phyloP scores from a whole-genome alignment of 2,888 invertebrate genomes.

The Tuberolachnus salignus region DNA sequence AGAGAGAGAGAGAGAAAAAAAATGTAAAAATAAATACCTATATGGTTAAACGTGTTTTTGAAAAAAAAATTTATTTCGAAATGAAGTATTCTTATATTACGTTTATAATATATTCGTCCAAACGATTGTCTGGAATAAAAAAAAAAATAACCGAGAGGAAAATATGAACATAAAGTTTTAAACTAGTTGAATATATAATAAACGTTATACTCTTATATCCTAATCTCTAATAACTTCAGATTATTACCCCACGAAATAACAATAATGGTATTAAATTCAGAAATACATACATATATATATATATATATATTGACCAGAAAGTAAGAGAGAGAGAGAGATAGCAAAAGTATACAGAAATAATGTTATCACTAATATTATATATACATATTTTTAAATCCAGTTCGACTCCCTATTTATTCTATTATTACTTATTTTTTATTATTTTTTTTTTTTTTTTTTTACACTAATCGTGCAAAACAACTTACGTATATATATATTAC shows the following conservation, averaged over 20 bases:
- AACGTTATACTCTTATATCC: no score
- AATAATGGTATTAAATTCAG: no score
- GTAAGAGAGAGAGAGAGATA: neutral
- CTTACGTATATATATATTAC: neutral
- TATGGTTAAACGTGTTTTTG: neutral
- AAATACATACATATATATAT: neutral
- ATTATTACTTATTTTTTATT: neutral
- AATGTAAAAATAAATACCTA: conserved; percentile 12
- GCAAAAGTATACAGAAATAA: neutral
- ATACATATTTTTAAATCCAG: conserved; percentile 7
- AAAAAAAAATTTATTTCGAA: neutral
- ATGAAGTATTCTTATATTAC: neutral
- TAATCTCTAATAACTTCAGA: neutral
- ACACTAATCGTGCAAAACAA: conserved; percentile 1
- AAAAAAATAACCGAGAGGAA: neutral
- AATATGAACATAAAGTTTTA: neutral
- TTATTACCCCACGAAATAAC: neutral
- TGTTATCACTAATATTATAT: conserved; percentile 1
- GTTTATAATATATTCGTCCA: neutral
- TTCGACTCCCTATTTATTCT: neutral
- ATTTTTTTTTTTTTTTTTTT: neutral
- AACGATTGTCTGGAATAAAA: neutral
- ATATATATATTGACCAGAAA: neutral
- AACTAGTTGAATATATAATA: conserved; percentile 10
- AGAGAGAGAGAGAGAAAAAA: no score